A percentile compares a stretch with the other conserved stretches of the same genome.
phyloP scores from a whole-genome alignment of 1,140 invertebrate genomes.

The Leptopilina clavipes region DNA sequence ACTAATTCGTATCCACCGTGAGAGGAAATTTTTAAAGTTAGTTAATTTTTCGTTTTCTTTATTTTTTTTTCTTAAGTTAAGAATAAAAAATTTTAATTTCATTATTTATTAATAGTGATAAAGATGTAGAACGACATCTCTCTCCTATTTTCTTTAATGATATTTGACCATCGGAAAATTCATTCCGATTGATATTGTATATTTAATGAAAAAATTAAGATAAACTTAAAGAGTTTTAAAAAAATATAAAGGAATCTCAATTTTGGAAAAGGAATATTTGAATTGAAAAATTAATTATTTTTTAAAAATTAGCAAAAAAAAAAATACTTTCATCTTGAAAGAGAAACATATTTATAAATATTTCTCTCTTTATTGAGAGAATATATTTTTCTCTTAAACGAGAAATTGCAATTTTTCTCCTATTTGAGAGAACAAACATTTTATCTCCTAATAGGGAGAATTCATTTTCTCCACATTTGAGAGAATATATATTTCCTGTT shows the following conservation, averaged over 20 bases:
- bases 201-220: conserved; percentile 4
- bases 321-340: too few species aligned
- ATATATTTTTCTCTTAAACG: too few species aligned
- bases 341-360: too few species aligned
- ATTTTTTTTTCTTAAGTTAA: not conserved
- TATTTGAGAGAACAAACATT: too few species aligned
- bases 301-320: not conserved
- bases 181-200: conserved; percentile 2
- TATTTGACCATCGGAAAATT: not conserved
- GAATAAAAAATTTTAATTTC: not conserved
- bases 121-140: too few species aligned
- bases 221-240: not conserved
- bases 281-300: not conserved
- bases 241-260: not conserved
- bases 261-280: conserved; percentile 15
- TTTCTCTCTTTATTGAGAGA: too few species aligned
- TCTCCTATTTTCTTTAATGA: not conserved
- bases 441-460: too few species aligned
- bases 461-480: too few species aligned
- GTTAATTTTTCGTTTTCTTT: not conserved
- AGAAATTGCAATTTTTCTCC: too few species aligned
- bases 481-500: too few species aligned
- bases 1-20: conserved; percentile 15
- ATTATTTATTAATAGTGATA: not conserved
- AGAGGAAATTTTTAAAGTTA: not conserved